Evolutionary conservation across 2,797 vertebrate genomes (phyloP).

Genomic region (Protonibea diacanthus): DNA sequence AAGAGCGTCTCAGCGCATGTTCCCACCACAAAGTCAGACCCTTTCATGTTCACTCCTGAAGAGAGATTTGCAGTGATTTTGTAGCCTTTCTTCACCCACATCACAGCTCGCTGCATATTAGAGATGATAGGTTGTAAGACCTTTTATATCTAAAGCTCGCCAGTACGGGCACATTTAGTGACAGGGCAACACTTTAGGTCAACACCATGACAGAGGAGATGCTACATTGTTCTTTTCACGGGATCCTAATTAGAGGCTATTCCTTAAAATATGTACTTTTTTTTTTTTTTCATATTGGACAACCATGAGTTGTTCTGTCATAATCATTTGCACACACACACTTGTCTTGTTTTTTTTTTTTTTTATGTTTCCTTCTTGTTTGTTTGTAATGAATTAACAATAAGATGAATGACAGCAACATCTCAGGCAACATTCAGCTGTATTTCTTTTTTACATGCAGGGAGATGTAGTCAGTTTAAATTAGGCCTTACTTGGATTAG

Average conservation of each 20-base stretch:
- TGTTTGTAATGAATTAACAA: conserved; percentile 55
- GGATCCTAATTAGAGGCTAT: conserved; percentile 51
- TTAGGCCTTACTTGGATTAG: conserved; percentile 76
- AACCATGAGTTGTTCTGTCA: conserved; percentile 46
- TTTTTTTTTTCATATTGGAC: conserved; percentile 23
- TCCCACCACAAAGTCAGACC: conserved; percentile 66
- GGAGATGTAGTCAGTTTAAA: conserved; percentile 76
- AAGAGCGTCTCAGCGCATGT: conserved; percentile 66
- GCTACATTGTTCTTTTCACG: conserved; percentile 35
- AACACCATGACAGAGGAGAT: conserved; percentile 44
- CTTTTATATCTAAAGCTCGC: conserved; percentile 62
- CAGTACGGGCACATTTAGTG: conserved; percentile 51
- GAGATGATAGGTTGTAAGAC: conserved; percentile 73
- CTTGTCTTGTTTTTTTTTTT: conserved; percentile 48
- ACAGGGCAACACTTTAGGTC: conserved; percentile 48
- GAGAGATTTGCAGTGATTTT: conserved; percentile 80
- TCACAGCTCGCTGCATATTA: conserved; percentile 75
- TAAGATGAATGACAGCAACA: conserved; percentile 43
- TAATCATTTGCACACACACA: conserved; percentile 27
- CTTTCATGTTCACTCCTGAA: conserved; percentile 76
- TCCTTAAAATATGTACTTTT: conserved; percentile 25
- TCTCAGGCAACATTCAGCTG: conserved; percentile 36
- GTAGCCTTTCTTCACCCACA: conserved; percentile 72
- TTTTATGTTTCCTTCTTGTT: conserved; percentile 45
- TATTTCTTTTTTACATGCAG: conserved; percentile 23